A percentile compares a stretch with the other conserved stretches of the same genome.
phyloP scores from a whole-genome alignment of 2,888 invertebrate species.

The Andrena camellia region DNA sequence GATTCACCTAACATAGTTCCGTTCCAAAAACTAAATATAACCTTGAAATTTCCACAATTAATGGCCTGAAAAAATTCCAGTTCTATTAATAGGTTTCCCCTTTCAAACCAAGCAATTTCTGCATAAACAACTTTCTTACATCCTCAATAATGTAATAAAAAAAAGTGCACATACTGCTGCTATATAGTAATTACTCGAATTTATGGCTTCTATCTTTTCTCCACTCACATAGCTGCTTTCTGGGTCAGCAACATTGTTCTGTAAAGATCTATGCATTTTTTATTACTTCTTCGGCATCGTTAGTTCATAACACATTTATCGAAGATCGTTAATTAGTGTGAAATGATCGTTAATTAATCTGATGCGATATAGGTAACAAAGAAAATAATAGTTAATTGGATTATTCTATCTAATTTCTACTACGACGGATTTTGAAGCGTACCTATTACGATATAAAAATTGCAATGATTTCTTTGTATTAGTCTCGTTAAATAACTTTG shows the following conservation, averaged over 20 bases:
- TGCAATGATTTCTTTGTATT: too few relatives aligned
- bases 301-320: not conserved
- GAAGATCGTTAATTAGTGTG: not conserved
- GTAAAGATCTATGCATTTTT: not conserved
- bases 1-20: too few relatives aligned
- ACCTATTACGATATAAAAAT: too few relatives aligned
- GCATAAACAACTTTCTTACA: too few relatives aligned
- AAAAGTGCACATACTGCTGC: too few relatives aligned
- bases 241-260: slow-evolving; percentile 1
- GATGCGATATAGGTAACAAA: not conserved
- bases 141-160: too few relatives aligned
- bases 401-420: too few relatives aligned
- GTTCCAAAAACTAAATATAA: too few relatives aligned
- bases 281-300: not conserved
- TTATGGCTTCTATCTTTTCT: not conserved
- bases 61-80: not conserved
- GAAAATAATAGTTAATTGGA: too few relatives aligned
- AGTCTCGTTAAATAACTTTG: too few relatives aligned
- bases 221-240: not conserved
- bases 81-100: not conserved
- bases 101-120: not conserved
- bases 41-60: not conserved
- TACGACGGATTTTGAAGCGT: too few relatives aligned
- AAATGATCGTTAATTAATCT: not conserved
- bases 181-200: too few relatives aligned